Base-by-base conservation (phyloP, 2,888 invertebrate species). In the Miltochrista miniata region DNA sequence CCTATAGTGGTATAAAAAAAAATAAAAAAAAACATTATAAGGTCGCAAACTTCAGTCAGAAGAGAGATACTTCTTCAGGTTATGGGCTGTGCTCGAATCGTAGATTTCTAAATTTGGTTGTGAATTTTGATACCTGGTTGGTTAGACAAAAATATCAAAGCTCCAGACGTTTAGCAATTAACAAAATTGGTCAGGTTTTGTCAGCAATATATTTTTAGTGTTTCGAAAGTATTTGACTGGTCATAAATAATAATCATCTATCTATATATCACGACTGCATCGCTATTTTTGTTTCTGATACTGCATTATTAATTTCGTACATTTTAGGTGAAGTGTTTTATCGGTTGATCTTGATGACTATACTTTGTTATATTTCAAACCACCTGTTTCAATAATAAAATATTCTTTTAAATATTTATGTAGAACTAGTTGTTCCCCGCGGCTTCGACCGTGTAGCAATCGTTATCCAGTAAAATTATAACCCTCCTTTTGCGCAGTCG, bases 341-440 rank as follows among this genome's bases (percentile, higher is more conserved):
- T 35, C 29, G 14, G 10, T 30, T 24, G 39, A 41, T 51, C 45
- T 54, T 59, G 51, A 18, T 47, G 41, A 41, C 39, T 15, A 10
- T 24, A 45, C 50, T 44, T 46, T 11, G 24, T 11, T 31, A 54
- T 46, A 48, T 39, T 38, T 2, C 38, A 46, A 13, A 34, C 24
- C 57, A 64, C 12, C 49, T 66, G 68, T 54, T 34, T 50, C 57
- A 64, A 65, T 36, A 54, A 5, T 35, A 12, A 52, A 47, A 51
- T 48, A 41, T 43, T 45, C n/a, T 29, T 48, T 43, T 10, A 0
- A 34, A 41, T 37, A 24, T n/a, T n/a, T n/a, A n/a, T 37, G 44
- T 24, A 4, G 18, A 24, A 24, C 18, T n/a, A n/a, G n/a, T n/a
- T n/a, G n/a, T n/a, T n/a, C n/a, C n/a, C n/a, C n/a, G n/a, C n/a